A percentile compares a stretch with the other conserved stretches of the same genome.
These are phyloP conservation scores for Aphyosemion australe DNA, from an alignment of 2,113 vertebrate genomes.

Conservation along the genomic window DNA sequence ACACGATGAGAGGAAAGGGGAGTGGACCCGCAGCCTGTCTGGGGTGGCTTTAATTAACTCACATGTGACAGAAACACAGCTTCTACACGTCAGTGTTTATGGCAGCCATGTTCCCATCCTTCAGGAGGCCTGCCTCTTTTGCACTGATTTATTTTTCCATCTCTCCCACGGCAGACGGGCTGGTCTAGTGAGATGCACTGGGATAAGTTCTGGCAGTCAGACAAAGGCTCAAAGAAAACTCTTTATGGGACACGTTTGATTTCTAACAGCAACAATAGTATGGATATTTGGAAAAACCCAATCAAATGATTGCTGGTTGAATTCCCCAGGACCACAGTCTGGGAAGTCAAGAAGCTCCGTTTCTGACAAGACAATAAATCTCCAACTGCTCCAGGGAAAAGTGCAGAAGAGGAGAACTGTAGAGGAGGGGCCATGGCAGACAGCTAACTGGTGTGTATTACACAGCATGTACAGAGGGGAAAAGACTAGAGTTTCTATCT, in stretches of 20 bases:
- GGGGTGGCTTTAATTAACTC: constrained; percentile 67
- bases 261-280: constrained; percentile 38
- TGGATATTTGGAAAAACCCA: constrained; percentile 27
- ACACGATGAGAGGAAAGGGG: constrained; percentile 62
- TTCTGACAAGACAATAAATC: constrained; percentile 34
- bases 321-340: constrained; percentile 35
- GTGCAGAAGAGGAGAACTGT: constrained; percentile 17
- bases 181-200: constrained; percentile 6
- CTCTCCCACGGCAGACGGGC: constrained; percentile 26
- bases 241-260: constrained; percentile 39
- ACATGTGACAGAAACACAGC: constrained; percentile 50
- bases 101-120: constrained; percentile 44
- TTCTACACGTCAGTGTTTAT: constrained; percentile 64
- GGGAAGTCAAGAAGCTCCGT: constrained; percentile 9
- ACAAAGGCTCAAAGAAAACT: constrained; percentile 24
- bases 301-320: constrained; percentile 40
- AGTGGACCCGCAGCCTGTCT: constrained; percentile 51
- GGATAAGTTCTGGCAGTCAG: constrained; percentile 36
- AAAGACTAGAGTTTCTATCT: constrained; percentile 8
- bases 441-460: constrained; percentile 27
- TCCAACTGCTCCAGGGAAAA: constrained; percentile 31
- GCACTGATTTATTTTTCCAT: too few species aligned
- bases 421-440: constrained; percentile 22
- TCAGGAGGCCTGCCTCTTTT: not conserved
- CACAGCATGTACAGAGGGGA: constrained; percentile 16